Conservation (phyloP, 2,113 vertebrate genomes). For the Phainopepla nitens region DNA sequence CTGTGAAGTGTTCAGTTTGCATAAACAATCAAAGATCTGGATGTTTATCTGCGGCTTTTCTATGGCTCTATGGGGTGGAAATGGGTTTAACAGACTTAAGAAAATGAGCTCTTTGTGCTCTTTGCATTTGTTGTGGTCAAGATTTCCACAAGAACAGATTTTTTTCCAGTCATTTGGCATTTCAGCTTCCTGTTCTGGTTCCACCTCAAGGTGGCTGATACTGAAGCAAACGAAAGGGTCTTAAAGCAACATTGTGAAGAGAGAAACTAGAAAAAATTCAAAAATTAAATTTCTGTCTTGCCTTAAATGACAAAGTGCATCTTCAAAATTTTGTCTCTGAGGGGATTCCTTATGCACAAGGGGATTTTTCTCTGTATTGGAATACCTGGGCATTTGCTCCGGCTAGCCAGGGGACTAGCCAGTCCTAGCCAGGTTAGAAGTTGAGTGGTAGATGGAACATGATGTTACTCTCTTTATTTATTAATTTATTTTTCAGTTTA, state of each 20-base stretch:
- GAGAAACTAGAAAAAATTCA: background rate
- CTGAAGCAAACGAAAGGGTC: background rate
- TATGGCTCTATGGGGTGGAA: conserved; percentile 6
- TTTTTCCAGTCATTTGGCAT: background rate
- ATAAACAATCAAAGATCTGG: conserved; percentile 49
- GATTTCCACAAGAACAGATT: background rate
- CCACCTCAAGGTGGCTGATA: background rate
- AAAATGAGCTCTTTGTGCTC: conserved; percentile 49
- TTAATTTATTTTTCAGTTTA: background rate
- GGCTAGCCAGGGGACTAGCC: background rate
- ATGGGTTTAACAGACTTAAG: background rate
- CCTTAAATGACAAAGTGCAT: background rate
- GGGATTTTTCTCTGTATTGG: background rate
- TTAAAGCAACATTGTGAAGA: background rate
- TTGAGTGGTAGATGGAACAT: background rate
- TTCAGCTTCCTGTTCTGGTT: conserved; percentile 21
- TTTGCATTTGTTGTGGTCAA: conserved; percentile 26
- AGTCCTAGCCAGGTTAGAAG: background rate
- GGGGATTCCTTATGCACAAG: background rate
- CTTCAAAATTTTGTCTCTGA: background rate
- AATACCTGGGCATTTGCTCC: background rate
- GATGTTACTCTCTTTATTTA: background rate
- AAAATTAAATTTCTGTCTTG: background rate
- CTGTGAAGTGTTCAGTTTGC: conserved; percentile 44
- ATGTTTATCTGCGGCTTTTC: conserved; percentile 56